Percentiles rank a stretch among this genome's conserved stretches.
These are phyloP conservation scores for Campoplex capitator DNA, from an alignment of 2,888 invertebrate species.

Conservation along the genomic window DNA sequence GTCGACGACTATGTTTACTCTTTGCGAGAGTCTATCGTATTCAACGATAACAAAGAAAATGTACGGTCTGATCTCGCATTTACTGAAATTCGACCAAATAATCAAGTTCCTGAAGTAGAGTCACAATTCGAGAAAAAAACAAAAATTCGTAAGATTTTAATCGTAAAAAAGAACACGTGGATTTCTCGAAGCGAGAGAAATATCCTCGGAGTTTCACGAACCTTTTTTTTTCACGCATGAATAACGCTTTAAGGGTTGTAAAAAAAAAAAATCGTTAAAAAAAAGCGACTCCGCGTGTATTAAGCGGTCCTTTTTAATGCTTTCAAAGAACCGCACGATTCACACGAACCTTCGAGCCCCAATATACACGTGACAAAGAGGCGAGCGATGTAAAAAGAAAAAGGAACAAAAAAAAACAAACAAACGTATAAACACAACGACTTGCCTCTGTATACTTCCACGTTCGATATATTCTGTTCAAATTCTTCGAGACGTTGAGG, in stretches of 20 bases:
- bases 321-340: not conserved
- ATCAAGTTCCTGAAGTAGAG: not conserved
- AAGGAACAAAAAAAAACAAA: not conserved
- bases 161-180: not conserved
- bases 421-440: not conserved
- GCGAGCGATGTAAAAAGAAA: not conserved
- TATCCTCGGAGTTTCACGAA: not conserved
- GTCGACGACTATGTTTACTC: constrained; percentile 24
- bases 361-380: not conserved
- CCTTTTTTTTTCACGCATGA: not conserved
- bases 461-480: not conserved
- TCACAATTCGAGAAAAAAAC: not conserved
- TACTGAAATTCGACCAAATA: not conserved
- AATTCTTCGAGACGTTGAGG: not conserved
- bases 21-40: not conserved
- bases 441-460: not conserved
- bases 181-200: not conserved
- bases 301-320: not conserved
- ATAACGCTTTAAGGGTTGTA: not conserved
- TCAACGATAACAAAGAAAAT: not conserved
- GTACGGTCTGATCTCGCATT: no score
- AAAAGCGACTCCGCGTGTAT: not conserved
- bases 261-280: not conserved
- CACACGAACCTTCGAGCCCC: not conserved
- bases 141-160: not conserved